Evolutionary conservation across 2,113 vertebrate genomes (phyloP).

Genomic region (Gopherus evgoodei): DNA sequence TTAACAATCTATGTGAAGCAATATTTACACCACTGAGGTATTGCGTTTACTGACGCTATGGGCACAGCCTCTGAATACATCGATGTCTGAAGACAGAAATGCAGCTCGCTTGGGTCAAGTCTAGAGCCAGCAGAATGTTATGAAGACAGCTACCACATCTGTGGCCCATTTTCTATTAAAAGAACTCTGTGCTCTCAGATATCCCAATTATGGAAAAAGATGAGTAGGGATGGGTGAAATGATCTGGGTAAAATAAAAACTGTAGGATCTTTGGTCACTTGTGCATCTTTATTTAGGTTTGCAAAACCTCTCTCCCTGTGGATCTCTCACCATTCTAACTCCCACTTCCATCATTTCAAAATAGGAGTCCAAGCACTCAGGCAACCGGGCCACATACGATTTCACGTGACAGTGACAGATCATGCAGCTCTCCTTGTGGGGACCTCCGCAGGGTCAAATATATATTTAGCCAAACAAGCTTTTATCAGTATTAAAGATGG

Average conservation of each 20-base stretch:
- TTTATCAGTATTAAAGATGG: not conserved
- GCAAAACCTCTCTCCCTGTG: not conserved
- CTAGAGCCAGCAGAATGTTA: not conserved
- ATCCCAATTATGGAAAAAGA: not conserved
- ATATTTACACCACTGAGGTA: not conserved
- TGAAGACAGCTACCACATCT: not conserved
- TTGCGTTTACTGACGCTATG: not conserved
- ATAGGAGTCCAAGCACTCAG: not conserved
- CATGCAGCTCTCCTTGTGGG: accelerated
- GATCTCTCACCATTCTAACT: not conserved
- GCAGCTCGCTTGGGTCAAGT: not conserved
- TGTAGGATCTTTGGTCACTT: not conserved
- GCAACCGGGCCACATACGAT: not conserved
- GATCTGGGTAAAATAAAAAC: not conserved
- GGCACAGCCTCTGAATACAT: not conserved
- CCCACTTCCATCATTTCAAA: not conserved
- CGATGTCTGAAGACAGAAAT: not conserved
- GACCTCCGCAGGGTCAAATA: not conserved
- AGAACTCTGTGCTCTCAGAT: not conserved
- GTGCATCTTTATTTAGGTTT: not conserved
- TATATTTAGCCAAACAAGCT: not conserved
- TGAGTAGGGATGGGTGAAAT: not conserved
- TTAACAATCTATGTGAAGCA: not conserved
- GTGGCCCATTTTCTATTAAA: not conserved
- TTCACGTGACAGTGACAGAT: not conserved